phyloP scores from a whole-genome alignment of 2,888 invertebrate species.

The Arrhopalites spinosus region DNA sequence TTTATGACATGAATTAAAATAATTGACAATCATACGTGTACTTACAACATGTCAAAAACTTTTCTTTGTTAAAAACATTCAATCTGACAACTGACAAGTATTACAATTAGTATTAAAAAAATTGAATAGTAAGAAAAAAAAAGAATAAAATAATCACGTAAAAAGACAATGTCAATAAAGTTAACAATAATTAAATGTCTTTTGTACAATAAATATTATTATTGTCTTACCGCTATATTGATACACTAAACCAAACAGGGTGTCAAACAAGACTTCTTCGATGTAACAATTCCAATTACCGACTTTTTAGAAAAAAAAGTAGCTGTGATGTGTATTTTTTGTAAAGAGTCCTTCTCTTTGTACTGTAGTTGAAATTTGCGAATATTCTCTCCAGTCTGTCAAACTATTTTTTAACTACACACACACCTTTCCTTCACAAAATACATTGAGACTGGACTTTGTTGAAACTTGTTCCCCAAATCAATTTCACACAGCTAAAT shows the following conservation, averaged over 20 bases:
- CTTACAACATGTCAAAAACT: no score
- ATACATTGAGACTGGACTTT: not conserved
- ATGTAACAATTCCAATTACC: conserved; percentile 21
- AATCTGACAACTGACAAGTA: no score
- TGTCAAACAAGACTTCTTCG: conserved; percentile 7
- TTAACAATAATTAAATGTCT: not conserved
- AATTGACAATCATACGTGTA: no score
- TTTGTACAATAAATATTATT: not conserved
- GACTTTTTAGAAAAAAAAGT: conserved; percentile 15
- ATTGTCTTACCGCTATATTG: conserved; percentile 10
- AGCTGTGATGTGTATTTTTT: no score
- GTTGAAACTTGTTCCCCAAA: not conserved
- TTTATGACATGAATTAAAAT: no score
- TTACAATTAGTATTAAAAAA: no score
- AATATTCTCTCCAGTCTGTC: conserved; percentile 17
- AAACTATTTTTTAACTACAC: not conserved
- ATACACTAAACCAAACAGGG: conserved; percentile 10
- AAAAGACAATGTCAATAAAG: not conserved
- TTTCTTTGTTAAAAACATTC: no score
- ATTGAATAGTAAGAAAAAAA: no score
- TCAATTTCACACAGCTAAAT: not conserved
- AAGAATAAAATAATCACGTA: not conserved
- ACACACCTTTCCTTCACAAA: not conserved
- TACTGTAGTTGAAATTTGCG: not conserved
- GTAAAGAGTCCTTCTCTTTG: no score